phyloP scores from a whole-genome alignment of 2,113 vertebrate genomes.

The Pygoscelis adeliae region DNA sequence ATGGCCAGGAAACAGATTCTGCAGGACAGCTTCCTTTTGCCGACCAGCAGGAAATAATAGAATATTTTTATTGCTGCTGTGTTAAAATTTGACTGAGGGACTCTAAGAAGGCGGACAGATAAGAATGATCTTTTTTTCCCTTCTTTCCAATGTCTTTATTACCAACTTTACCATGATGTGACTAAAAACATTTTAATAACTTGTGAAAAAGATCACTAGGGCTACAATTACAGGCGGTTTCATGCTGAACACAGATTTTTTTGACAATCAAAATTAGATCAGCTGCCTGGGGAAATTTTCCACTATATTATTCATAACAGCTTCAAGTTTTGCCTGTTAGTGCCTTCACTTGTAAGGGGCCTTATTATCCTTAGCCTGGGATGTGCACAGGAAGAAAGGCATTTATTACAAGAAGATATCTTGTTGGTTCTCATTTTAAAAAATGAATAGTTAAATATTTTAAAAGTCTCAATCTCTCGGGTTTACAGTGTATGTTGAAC shows the following conservation, averaged over 20 bases:
- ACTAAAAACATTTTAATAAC: slow-evolving; percentile 18
- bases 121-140: neutral
- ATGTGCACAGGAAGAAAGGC: neutral
- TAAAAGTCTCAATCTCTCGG: neutral
- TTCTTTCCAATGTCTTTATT: neutral
- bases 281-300: slow-evolving; percentile 25
- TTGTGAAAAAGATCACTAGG: neutral
- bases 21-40: slow-evolving; percentile 35
- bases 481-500: neutral
- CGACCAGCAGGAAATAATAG: slow-evolving; percentile 15
- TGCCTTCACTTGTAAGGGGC: neutral
- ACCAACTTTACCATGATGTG: neutral
- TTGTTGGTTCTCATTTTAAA: neutral
- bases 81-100: neutral
- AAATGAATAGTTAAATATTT: neutral
- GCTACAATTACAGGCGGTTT: neutral
- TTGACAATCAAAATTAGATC: slow-evolving; percentile 38
- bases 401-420: neutral
- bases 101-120: neutral
- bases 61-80: slow-evolving; percentile 25
- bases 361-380: neutral
- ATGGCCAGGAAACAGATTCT: slow-evolving; percentile 40
- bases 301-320: neutral
- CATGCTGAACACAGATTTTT: neutral
- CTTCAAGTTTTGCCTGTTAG: slow-evolving; percentile 5